Conservation (phyloP, 2,797 vertebrate species). For the Margarornis squamiger region DNA sequence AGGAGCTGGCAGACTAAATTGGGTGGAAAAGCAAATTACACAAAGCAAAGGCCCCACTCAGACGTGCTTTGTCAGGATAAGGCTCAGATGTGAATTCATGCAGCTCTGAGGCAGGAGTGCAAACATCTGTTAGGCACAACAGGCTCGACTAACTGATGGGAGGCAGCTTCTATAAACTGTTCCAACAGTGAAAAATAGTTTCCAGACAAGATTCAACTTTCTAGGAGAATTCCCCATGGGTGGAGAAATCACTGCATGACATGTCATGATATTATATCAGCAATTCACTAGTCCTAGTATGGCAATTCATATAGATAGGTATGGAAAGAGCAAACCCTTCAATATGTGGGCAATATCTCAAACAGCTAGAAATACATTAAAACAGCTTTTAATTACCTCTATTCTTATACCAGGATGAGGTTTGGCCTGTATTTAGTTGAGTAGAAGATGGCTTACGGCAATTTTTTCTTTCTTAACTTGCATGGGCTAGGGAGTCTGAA, state of each 20-base stretch:
- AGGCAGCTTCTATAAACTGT: neutral
- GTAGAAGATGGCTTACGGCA: neutral
- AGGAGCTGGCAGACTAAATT: neutral
- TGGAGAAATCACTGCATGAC: neutral
- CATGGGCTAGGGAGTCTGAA: neutral
- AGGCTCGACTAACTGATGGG: fast-evolving
- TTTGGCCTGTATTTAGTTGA: neutral
- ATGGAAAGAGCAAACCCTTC: neutral
- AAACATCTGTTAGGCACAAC: neutral
- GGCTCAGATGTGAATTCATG: neutral
- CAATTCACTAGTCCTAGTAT: neutral
- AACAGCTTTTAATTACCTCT: neutral
- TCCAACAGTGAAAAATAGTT: neutral
- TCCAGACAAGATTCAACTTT: neutral
- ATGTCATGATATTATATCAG: neutral
- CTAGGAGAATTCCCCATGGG: neutral
- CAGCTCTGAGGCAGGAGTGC: neutral
- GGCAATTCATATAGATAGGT: neutral
- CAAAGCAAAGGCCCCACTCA: neutral
- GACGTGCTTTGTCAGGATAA: neutral
- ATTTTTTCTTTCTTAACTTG: neutral
- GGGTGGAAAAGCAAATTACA: neutral
- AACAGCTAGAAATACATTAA: neutral
- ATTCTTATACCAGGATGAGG: neutral
- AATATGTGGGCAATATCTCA: neutral